Evolutionary conservation across 2,888 invertebrate genomes (phyloP).

Genomic region (Drosophila kambysellisi): DNA sequence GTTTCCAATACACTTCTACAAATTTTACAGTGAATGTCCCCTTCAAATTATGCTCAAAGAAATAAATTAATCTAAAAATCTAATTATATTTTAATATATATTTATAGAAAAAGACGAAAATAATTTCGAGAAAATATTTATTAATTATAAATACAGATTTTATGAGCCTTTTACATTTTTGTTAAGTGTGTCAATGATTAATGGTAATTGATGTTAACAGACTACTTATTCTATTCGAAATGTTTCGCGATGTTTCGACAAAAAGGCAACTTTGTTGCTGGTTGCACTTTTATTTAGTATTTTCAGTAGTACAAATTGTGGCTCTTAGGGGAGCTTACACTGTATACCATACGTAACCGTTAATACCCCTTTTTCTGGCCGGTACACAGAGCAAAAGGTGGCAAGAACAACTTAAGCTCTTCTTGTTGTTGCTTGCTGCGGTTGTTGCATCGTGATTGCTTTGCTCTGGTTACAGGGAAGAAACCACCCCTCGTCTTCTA

Average conservation of each 20-base stretch:
- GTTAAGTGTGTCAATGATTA: neutral
- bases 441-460: conserved; percentile 44
- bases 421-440: conserved; percentile 23
- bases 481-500: neutral
- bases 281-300: too few species aligned
- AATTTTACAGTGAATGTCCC: neutral
- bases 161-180: neutral
- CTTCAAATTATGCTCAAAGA: neutral
- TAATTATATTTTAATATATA: neutral
- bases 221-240: neutral
- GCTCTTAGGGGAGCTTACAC: neutral
- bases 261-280: neutral
- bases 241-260: neutral
- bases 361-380: conserved; percentile 4
- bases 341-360: conserved; percentile 35
- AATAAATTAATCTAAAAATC: neutral
- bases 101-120: neutral
- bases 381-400: conserved; percentile 5
- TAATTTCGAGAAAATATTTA: neutral
- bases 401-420: conserved; percentile 67
- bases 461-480: conserved; percentile 20
- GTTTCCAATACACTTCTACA: neutral
- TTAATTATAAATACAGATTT: neutral
- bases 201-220: conserved; percentile 1
- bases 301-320: neutral